These are phyloP conservation scores for Ceyx melanurus DNA, from an alignment of 2,113 vertebrate species.

Conservation along the genomic window DNA sequence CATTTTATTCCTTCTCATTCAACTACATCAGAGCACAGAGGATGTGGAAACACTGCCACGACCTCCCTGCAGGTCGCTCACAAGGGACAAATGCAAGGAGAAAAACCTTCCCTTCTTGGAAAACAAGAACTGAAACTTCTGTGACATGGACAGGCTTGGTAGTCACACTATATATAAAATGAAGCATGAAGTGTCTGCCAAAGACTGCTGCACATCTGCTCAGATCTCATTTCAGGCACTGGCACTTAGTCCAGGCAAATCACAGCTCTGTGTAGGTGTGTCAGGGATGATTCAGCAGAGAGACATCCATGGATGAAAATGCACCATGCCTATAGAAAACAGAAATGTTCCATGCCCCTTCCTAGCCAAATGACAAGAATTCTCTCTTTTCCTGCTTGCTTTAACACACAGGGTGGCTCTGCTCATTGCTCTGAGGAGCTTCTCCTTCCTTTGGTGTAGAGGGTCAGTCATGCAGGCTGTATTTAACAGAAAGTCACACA, in stretches of 20 bases:
- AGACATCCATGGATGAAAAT: neutral
- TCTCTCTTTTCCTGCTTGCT: neutral
- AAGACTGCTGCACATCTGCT: slow-evolving; percentile 18
- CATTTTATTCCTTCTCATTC: neutral
- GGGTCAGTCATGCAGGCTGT: neutral
- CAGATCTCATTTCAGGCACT: slow-evolving; percentile 49
- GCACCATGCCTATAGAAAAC: neutral
- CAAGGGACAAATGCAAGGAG: neutral
- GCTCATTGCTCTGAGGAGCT: neutral
- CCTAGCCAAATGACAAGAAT: neutral
- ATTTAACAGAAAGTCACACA: neutral
- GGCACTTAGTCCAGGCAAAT: slow-evolving; percentile 16
- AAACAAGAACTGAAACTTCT: neutral
- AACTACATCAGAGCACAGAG: neutral
- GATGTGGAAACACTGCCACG: neutral
- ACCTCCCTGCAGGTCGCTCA: neutral
- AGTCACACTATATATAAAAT: neutral
- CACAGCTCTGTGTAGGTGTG: slow-evolving; percentile 49
- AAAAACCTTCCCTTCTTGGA: neutral
- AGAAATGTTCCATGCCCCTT: neutral
- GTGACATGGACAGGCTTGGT: neutral
- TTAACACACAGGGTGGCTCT: neutral
- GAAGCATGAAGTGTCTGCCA: neutral
- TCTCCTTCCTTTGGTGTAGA: neutral
- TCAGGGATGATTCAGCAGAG: slow-evolving; percentile 50